Conservation (phyloP, 1,140 invertebrate species). For the Stenopsyche tienmushanensis region DNA sequence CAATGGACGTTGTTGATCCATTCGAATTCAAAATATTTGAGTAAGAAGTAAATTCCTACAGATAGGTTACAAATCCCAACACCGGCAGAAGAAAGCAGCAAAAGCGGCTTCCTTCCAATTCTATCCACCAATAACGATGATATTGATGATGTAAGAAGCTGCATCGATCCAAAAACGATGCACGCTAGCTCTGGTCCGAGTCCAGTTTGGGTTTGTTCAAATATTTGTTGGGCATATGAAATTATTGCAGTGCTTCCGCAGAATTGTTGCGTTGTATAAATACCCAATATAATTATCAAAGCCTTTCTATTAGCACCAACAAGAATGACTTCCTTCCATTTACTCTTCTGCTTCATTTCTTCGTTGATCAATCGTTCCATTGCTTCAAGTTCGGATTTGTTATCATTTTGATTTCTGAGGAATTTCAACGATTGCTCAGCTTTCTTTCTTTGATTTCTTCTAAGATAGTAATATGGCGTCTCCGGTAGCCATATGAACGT, state of each 20-base stretch:
- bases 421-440: conserved; percentile 63
- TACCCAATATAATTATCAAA: conserved; percentile 62
- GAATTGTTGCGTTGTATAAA: conserved; percentile 75
- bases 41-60: conserved; percentile 64
- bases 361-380: conserved; percentile 61
- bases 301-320: conserved; percentile 63
- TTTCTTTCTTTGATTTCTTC: conserved; percentile 58
- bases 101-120: conserved; percentile 66
- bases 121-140: conserved; percentile 70
- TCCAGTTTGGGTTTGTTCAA: conserved; percentile 58
- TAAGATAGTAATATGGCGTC: conserved; percentile 71
- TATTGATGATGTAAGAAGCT: conserved; percentile 63
- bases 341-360: conserved; percentile 55
- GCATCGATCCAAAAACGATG: conserved; percentile 67
- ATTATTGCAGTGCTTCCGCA: conserved; percentile 75
- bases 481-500: conserved; percentile 74
- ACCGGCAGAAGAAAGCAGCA: conserved; percentile 62
- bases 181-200: conserved; percentile 57
- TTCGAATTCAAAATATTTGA: conserved; percentile 51
- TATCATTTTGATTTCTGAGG: conserved; percentile 61
- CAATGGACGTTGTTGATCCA: conserved; percentile 52
- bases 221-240: conserved; percentile 74
- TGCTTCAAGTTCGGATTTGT: conserved; percentile 62
- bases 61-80: conserved; percentile 57
- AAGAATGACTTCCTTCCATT: conserved; percentile 60